Evolutionary conservation across 2,888 invertebrate species (phyloP), one percentile per base, ranked within the genome.

Genomic region (Erpobdella octoculata): DNA sequence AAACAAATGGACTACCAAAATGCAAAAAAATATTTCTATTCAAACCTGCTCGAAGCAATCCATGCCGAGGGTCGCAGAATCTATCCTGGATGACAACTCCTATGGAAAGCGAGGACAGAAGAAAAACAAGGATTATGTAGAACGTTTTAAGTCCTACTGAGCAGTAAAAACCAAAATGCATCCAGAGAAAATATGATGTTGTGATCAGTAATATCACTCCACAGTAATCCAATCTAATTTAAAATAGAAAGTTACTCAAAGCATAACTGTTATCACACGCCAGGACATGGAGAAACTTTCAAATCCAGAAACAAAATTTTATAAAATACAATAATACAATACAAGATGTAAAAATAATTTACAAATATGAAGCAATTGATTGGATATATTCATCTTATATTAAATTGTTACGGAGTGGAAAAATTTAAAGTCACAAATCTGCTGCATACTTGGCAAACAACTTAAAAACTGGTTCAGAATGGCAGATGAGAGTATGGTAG

Each of bases 151-250:
- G 90, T 83, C 90, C 89, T 84, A 91, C 91, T 82, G 93, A 91
- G 84, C 96, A 96, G 85, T 96, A 96, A 95, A 96, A 96, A 78
- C 93, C 93, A 83, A 95, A 97, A 83, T 95, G 95, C 41, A 97
- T 86, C 96, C 96, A 97, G 62, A 96, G 96, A 76, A 96, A 92
- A 86, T 94, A 95, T 65, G 94, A 94, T 66, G 95, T 94, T 89
- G 94, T 93, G 76, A 95, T 97, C 73, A 96, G 86, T 81, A 95
- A 85, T 18, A 95, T 92, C 79, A 96, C 96, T 73, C 96, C 96
- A 84, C 94, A 93, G 84, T 96, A 96, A 85, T 97, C 96, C 81
- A 97, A 85, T 81, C 89, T 89, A 78, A 64, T 53, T 3, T 31
- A 28, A 41, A 12, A 53, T 53, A 28, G 15, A 53, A 18, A 6